phyloP scores from a whole-genome alignment of 2,797 vertebrate genomes.

The Corythornis leucogaster region DNA sequence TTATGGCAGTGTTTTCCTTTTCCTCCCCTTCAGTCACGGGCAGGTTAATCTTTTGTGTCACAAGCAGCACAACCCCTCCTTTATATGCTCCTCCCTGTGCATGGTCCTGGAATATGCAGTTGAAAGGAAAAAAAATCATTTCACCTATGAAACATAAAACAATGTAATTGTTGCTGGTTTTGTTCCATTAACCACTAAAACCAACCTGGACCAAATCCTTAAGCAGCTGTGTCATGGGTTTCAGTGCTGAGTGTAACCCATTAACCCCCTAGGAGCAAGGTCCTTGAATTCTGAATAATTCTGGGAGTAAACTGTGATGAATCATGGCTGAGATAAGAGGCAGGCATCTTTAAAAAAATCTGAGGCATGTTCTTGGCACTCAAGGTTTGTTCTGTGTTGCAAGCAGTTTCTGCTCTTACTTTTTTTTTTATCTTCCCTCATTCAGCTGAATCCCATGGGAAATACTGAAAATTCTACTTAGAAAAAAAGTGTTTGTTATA shows the following conservation, averaged over 20 bases:
- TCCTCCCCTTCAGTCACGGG: background rate
- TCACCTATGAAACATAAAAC: background rate
- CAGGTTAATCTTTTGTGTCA: constrained; percentile 42
- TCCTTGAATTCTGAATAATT: constrained; percentile 37
- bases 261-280: constrained; percentile 9
- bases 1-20: constrained; percentile 42
- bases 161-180: constrained; percentile 2
- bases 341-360: constrained; percentile 18
- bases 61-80: background rate
- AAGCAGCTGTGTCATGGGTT: constrained; percentile 23
- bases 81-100: background rate
- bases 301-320: constrained; percentile 24
- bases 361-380: constrained; percentile 11
- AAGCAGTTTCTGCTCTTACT: background rate
- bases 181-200: constrained; percentile 11
- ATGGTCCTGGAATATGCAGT: background rate
- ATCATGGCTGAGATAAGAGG: constrained; percentile 18
- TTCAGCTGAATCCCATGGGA: background rate
- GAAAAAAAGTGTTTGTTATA: background rate
- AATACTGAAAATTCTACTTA: background rate
- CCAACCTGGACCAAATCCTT: constrained; percentile 33
- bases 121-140: background rate
- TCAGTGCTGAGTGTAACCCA: background rate
- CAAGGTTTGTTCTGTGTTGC: background rate
- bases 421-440: background rate